Evolutionary conservation across 1,140 invertebrate species (phyloP), one percentile per base, ranked within the genome.

Genomic region (Wiebesia pumilae): DNA sequence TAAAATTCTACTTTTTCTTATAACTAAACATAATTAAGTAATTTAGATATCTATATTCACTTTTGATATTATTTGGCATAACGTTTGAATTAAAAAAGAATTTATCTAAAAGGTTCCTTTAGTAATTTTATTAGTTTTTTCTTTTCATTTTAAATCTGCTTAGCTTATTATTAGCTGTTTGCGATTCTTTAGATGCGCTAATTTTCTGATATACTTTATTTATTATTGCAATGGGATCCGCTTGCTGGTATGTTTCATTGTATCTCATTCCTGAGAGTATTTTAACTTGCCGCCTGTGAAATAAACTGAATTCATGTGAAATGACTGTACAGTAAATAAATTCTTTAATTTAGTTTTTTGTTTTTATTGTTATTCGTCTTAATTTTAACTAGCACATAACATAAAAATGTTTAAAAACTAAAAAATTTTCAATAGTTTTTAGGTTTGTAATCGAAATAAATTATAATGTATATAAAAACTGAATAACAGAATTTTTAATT

Each of bases 221-320:
- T 84, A 77, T 85, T 81, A 82, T 77, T 83, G 69, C 80, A 82
- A 78, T 88, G 90, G 85, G 83, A 89, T 90, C 90, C 91, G 89
- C 90, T 91, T 90, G 91, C 89, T 92, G 91, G 88, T 90, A 88
- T 91, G 88, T 90, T 89, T 91, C 89, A 88, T 91, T 92, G 89
- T 89, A 88, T 91, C 88, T 91, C 89, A 90, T 91, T 88, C 88
- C 88, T 91, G 89, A 90, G 89, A 90, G 89, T 90, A 89, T 91
- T 82, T 87, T 91, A 91, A 89, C 90, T 92, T 91, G 92, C 90
- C 89, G 90, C 91, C 91, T 92, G 91, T 91, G 91, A 91, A 92
- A 92, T 92, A 92, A 92, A 92, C 91, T 91, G 81, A 89, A 88
- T 91, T 91, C 88, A 85, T 87, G 89, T 91, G 88, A 90, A 89